These are phyloP conservation scores for Spodoptera frugiperda DNA, from an alignment of 1,140 invertebrate genomes.

Conservation along the genomic window DNA sequence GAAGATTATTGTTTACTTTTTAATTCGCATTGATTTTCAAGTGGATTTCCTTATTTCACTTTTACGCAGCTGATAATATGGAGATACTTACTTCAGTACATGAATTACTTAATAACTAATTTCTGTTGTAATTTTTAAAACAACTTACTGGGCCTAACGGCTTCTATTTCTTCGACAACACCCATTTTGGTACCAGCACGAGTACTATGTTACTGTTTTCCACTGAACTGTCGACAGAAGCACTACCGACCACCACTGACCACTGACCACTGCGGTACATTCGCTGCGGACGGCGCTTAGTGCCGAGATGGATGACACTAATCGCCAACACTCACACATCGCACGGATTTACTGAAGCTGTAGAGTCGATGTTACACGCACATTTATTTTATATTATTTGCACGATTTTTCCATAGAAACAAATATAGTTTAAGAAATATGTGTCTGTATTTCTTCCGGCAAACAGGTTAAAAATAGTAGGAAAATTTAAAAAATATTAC, in stretches of 20 bases:
- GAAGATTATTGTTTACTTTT: too few relatives aligned
- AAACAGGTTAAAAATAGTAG: too few relatives aligned
- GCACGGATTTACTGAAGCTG: background rate
- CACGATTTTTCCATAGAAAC: too few relatives aligned
- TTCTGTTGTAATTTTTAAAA: background rate
- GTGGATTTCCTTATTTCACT: too few relatives aligned
- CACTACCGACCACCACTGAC: too few relatives aligned
- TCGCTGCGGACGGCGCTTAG: constrained; percentile 20
- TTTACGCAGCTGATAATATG: too few relatives aligned
- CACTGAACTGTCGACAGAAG: background rate
- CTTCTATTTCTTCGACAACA: background rate
- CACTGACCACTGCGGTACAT: constrained; percentile 7
- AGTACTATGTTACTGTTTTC: background rate
- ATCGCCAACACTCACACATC: background rate
- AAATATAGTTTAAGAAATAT: too few relatives aligned
- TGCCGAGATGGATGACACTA: constrained; percentile 39
- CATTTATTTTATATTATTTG: background rate
- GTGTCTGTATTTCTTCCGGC: too few relatives aligned
- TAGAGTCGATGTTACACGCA: constrained; percentile 6
- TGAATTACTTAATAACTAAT: too few relatives aligned
- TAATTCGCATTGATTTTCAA: too few relatives aligned
- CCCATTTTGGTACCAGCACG: constrained; percentile 36
- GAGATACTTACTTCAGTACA: too few relatives aligned
- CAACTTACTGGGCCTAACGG: constrained; percentile 24
- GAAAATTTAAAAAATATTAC: too few relatives aligned